A percentile compares a stretch with the other conserved stretches of the same genome.
phyloP scores from a whole-genome alignment of 2,888 invertebrate genomes.

The Microplitis deprimator region DNA sequence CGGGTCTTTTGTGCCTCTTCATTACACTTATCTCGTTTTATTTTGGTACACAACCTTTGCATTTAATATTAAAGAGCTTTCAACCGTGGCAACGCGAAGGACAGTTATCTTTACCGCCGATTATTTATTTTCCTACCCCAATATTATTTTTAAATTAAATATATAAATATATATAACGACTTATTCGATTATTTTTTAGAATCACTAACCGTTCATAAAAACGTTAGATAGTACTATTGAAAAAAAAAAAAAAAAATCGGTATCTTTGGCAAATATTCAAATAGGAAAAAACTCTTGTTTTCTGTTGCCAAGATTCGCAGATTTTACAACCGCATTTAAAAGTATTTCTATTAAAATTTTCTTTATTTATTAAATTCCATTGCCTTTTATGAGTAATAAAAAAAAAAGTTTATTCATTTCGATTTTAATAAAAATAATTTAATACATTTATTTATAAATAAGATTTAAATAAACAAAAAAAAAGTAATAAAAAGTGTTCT shows the following conservation, averaged over 20 bases:
- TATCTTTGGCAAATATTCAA: not conserved
- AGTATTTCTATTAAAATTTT: not conserved
- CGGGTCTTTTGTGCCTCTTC: not conserved
- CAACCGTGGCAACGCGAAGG: not conserved
- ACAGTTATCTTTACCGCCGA: not conserved
- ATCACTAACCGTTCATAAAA: not conserved
- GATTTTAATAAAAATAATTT: not conserved
- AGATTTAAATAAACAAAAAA: slow-evolving; percentile 4
- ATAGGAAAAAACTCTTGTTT: not conserved
- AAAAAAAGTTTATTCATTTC: too few species aligned
- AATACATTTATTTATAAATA: not conserved
- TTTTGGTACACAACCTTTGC: not conserved
- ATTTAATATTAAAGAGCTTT: slow-evolving; percentile 1
- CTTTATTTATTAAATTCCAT: not conserved
- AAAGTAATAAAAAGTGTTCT: slow-evolving; percentile 5
- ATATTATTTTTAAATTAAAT: not conserved
- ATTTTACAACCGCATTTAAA: not conserved
- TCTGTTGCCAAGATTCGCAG: not conserved
- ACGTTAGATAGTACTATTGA: not conserved
- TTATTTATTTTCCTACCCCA: not conserved
- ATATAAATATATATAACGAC: not conserved
- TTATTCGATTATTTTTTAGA: not conserved
- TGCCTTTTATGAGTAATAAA: not conserved
- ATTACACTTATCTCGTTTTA: not conserved
- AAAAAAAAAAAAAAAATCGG: not conserved